phyloP scores from a whole-genome alignment of 2,797 vertebrate species.

The Vespertilio murinus region DNA sequence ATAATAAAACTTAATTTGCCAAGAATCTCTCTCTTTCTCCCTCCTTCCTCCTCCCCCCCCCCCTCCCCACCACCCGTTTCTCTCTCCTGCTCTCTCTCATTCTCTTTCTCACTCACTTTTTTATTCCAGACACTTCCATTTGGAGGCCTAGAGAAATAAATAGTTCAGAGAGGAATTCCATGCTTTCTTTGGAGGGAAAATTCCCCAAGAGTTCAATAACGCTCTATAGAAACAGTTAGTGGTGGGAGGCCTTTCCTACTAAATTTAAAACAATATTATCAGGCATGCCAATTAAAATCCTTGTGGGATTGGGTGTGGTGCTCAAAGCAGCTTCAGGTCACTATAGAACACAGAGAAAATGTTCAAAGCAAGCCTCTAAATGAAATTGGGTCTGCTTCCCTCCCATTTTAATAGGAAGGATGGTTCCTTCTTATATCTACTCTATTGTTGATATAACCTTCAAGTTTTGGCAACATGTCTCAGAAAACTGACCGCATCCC shows the following conservation, averaged over 20 bases:
- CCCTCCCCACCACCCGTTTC: not conserved
- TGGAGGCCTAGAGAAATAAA: constrained; percentile 75
- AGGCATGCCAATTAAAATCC: constrained; percentile 73
- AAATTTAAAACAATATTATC: constrained; percentile 81
- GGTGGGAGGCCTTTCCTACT: constrained; percentile 73
- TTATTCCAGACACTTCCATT: constrained; percentile 67
- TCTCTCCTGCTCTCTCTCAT: not conserved
- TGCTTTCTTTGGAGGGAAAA: constrained; percentile 79
- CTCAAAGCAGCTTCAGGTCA: constrained; percentile 63
- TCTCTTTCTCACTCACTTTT: not conserved
- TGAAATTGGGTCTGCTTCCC: constrained; percentile 18
- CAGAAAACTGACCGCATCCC: constrained; percentile 55
- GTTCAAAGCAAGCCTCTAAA: constrained; percentile 60
- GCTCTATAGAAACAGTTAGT: constrained; percentile 76
- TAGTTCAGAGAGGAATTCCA: constrained; percentile 76
- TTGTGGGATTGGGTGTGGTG: constrained; percentile 77
- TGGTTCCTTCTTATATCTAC: constrained; percentile 56
- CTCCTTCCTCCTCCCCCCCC: not conserved
- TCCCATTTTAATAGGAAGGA: constrained; percentile 57
- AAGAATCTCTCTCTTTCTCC: not conserved
- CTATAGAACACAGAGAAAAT: constrained; percentile 63
- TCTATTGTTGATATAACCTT: constrained; percentile 71
- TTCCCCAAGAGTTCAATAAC: constrained; percentile 75
- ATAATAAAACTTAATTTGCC: not conserved
- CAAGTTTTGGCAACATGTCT: constrained; percentile 63